Conservation (phyloP, 2,888 invertebrate species). For the Limnephilus rhombicus region DNA sequence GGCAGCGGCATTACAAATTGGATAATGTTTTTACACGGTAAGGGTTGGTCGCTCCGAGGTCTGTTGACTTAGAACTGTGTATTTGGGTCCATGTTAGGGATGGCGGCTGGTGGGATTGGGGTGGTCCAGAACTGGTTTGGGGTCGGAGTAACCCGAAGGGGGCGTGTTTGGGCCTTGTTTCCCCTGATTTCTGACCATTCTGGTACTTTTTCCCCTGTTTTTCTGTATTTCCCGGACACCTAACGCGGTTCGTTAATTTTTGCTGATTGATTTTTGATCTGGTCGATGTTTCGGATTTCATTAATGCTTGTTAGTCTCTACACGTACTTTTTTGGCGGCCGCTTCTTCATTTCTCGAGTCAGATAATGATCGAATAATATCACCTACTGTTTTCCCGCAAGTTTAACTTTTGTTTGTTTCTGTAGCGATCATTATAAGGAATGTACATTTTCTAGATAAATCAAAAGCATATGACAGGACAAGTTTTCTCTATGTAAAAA, state of each 20-base stretch:
- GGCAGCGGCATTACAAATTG: constrained; percentile 21
- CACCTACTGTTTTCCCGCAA: not conserved
- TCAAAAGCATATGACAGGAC: no score
- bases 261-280: not conserved
- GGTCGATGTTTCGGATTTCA: not conserved
- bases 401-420: not conserved
- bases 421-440: not conserved
- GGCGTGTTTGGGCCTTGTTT: not conserved
- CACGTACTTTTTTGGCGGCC: not conserved
- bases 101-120: not conserved
- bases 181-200: not conserved
- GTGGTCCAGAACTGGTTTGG: not conserved
- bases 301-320: not conserved
- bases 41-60: not conserved
- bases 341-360: not conserved
- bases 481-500: no score
- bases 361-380: not conserved
- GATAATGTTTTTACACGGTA: constrained; percentile 20
- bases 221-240: not conserved
- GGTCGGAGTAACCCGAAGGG: not conserved
- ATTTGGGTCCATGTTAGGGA: not conserved
- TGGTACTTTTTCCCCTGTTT: not conserved
- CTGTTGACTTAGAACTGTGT: not conserved
- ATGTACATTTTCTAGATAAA: no score
- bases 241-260: not conserved